These are phyloP conservation scores for Sesia bembeciformis DNA, from an alignment of 2,888 invertebrate species.

Conservation along the genomic window DNA sequence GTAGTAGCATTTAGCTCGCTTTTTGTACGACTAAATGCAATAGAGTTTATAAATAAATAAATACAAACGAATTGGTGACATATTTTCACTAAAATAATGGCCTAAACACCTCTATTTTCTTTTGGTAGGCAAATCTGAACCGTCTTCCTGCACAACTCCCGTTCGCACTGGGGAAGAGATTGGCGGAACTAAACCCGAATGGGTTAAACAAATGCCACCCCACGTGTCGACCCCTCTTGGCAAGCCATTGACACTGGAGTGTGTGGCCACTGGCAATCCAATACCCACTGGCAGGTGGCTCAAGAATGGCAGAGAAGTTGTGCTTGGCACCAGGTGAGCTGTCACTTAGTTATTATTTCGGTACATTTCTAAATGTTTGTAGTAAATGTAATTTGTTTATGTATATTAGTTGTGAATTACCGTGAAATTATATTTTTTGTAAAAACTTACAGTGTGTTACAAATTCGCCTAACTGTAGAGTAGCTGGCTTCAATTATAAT, in stretches of 20 bases:
- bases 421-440: no score
- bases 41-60: no score
- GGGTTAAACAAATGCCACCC: conserved; percentile 84
- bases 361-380: background rate
- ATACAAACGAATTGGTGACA: no score
- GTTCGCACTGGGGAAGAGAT: conserved; percentile 91
- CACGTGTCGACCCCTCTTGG: conserved; percentile 88
- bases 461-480: no score
- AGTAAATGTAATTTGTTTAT: background rate
- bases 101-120: no score
- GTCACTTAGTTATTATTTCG: background rate
- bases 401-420: background rate
- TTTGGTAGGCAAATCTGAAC: conserved; percentile 80
- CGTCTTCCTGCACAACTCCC: conserved; percentile 93
- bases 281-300: conserved; percentile 91
- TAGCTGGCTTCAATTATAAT: no score
- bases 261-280: conserved; percentile 92
- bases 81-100: no score
- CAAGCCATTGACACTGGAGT: conserved; percentile 86
- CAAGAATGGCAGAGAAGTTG: conserved; percentile 92
- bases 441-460: no score
- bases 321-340: conserved; percentile 77
- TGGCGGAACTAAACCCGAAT: conserved; percentile 94
- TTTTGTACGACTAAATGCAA: no score
- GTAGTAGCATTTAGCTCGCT: no score